phyloP scores from a whole-genome alignment of 2,113 vertebrate species.

The Hiodon alosoides region DNA sequence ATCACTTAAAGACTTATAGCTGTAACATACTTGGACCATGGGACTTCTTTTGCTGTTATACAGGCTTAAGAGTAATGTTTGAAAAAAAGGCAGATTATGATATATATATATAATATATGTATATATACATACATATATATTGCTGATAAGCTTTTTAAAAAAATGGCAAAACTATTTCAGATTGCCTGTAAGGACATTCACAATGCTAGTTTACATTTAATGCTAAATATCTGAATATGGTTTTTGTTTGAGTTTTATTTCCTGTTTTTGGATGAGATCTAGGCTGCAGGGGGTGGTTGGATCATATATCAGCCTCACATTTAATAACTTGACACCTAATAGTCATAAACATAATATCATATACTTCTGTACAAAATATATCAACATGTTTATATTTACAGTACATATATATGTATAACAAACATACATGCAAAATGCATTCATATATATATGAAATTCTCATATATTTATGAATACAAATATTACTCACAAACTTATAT shows the following conservation, averaged over 20 bases:
- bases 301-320: slow-evolving; percentile 77
- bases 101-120: slow-evolving; percentile 66
- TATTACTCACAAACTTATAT: slow-evolving; percentile 69
- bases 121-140: slow-evolving; percentile 73
- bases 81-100: slow-evolving; percentile 63
- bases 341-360: slow-evolving; percentile 61
- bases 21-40: slow-evolving; percentile 86
- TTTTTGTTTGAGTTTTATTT: slow-evolving; percentile 44
- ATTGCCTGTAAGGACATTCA: slow-evolving; percentile 61
- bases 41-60: slow-evolving; percentile 80
- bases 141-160: slow-evolving; percentile 80
- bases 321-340: slow-evolving; percentile 67
- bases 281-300: slow-evolving; percentile 71
- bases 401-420: slow-evolving; percentile 90
- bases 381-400: slow-evolving; percentile 81
- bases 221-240: slow-evolving; percentile 22
- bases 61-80: slow-evolving; percentile 83
- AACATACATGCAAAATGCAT: slow-evolving; percentile 79
- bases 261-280: slow-evolving; percentile 44
- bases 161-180: slow-evolving; percentile 79
- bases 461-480: slow-evolving; percentile 68
- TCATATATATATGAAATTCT: slow-evolving; percentile 50
- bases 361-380: slow-evolving; percentile 64
- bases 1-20: slow-evolving; percentile 90
- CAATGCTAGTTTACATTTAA: slow-evolving; percentile 56